These are phyloP conservation scores for Hippoglossus stenolepis DNA, from an alignment of 2,113 vertebrate genomes.

Conservation along the genomic window DNA sequence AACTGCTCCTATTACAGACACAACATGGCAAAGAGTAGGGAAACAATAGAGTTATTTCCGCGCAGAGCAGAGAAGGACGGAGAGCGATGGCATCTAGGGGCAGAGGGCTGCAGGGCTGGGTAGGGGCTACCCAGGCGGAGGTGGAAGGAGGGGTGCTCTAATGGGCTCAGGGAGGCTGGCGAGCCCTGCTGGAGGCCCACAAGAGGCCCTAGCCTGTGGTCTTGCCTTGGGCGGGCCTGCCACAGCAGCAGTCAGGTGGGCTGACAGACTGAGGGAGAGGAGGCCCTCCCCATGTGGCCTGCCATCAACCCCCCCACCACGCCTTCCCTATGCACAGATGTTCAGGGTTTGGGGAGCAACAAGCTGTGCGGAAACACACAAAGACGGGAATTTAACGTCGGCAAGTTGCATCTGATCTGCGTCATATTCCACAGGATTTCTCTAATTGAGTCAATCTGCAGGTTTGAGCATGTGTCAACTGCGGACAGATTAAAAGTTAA, in stretches of 20 bases:
- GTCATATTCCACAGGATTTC: conserved; percentile 7
- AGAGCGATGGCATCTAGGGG: conserved; percentile 77
- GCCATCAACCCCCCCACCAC: conserved; percentile 42
- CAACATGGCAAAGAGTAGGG: conserved; percentile 50
- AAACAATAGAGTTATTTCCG: conserved; percentile 77
- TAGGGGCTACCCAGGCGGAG: conserved; percentile 55
- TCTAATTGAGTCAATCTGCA: conserved; percentile 34
- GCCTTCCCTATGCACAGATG: conserved; percentile 68
- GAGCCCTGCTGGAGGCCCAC: conserved; percentile 76
- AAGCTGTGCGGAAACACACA: conserved; percentile 70
- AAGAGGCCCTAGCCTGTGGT: conserved; percentile 85
- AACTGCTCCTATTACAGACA: conserved; percentile 65
- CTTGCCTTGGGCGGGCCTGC: conserved; percentile 86
- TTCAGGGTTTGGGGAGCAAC: conserved; percentile 70
- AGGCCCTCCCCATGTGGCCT: conserved; percentile 71
- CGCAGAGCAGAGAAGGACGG: conserved; percentile 48
- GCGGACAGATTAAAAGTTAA: conserved; percentile 48
- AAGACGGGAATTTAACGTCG: conserved; percentile 51
- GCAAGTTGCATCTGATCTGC: conserved; percentile 17
- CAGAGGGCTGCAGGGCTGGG: conserved; percentile 75
- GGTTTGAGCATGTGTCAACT: not conserved
- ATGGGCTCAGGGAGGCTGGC: conserved; percentile 79
- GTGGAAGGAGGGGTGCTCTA: conserved; percentile 75
- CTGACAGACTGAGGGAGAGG: conserved; percentile 79
- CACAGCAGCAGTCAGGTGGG: conserved; percentile 82